Evolutionary conservation across 2,797 vertebrate species (phyloP).

Genomic region (Melanotaenia parkinsoni): DNA sequence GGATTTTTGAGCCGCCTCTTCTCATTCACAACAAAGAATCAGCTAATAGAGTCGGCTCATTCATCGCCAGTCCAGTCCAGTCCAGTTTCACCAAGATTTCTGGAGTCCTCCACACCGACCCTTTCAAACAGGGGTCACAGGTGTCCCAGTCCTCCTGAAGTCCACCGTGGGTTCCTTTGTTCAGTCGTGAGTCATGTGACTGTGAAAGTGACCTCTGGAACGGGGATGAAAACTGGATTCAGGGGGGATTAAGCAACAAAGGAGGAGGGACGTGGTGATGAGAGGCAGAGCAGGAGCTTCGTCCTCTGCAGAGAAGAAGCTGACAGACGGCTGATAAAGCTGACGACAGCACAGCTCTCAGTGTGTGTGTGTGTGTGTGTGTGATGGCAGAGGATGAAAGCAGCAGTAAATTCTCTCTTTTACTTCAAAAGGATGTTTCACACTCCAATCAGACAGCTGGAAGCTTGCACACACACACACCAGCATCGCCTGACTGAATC

Average conservation of each 20-base stretch:
- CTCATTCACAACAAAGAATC: no score
- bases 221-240: background rate
- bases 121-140: no score
- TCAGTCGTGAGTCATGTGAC: background rate
- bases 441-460: background rate
- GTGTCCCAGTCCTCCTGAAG: no score
- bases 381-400: slow-evolving; percentile 26
- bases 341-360: slow-evolving; percentile 29
- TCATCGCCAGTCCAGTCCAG: no score
- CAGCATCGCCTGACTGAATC: background rate
- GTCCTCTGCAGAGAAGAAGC: slow-evolving; percentile 1
- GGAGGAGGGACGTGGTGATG: slow-evolving; percentile 4
- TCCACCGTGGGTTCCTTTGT: no score
- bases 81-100: no score
- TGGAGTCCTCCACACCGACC: no score
- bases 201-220: slow-evolving; percentile 5
- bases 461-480: background rate
- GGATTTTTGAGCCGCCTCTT: no score
- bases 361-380: background rate
- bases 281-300: slow-evolving; percentile 16
- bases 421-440: slow-evolving; percentile 29
- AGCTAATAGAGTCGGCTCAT: no score
- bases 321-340: slow-evolving; percentile 54
- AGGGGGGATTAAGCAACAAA: slow-evolving; percentile 15
- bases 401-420: slow-evolving; percentile 20